phyloP scores from a whole-genome alignment of 35 echinoderm and acorn worm species.

The Acanthaster planci region DNA sequence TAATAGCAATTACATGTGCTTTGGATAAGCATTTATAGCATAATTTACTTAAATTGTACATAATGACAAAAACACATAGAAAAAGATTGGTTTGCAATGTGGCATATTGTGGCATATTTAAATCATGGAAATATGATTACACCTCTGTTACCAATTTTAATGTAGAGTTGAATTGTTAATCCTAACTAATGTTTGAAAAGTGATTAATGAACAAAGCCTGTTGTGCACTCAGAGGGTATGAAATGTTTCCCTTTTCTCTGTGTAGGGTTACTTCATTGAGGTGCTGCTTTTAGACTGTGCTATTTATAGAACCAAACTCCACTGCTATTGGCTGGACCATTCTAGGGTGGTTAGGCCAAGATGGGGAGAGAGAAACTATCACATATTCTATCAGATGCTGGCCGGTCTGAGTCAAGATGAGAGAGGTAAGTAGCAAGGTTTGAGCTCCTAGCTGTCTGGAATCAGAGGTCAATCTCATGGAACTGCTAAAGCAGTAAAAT shows the following conservation, averaged over 20 bases:
- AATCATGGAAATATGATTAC: too few relatives aligned
- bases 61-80: too few relatives aligned
- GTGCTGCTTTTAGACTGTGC: conserved; percentile 55
- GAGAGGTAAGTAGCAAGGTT: conserved; percentile 93
- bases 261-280: conserved; percentile 84
- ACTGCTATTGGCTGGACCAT: conserved; percentile 91
- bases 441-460: background rate
- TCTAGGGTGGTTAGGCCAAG: conserved; percentile 62
- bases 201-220: too few relatives aligned
- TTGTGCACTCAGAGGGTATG: too few relatives aligned
- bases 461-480: background rate
- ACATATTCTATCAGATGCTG: conserved; percentile 90
- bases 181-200: too few relatives aligned
- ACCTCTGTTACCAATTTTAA: too few relatives aligned
- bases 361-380: conserved; percentile 64
- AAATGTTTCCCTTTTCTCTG: conserved; percentile 42
- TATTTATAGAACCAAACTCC: conserved; percentile 74
- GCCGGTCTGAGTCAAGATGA: conserved; percentile 90
- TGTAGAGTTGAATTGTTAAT: too few relatives aligned
- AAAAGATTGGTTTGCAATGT: too few relatives aligned
- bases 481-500: background rate
- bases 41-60: too few relatives aligned
- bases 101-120: too few relatives aligned
- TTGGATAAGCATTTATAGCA: background rate
- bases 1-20: background rate